Conservation (phyloP, 2,888 invertebrate genomes). For the Tridacna gigas region DNA sequence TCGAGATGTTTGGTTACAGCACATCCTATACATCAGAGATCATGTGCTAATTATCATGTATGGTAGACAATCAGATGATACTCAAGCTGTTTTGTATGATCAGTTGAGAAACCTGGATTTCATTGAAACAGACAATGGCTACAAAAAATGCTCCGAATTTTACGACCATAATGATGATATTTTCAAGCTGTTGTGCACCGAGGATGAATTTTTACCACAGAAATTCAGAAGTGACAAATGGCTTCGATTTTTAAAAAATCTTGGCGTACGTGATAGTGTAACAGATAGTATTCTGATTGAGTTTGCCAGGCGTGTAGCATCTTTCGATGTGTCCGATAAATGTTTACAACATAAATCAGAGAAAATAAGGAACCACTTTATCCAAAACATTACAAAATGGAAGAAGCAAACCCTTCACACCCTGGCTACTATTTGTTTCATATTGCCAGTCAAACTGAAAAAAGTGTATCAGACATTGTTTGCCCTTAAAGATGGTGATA, state of each 20-base stretch:
- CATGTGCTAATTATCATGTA: not conserved
- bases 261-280: slow-evolving; percentile 39
- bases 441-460: slow-evolving; percentile 38
- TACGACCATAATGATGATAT: slow-evolving; percentile 18
- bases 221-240: slow-evolving; percentile 30
- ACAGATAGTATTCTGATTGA: slow-evolving; percentile 32
- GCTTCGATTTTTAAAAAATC: slow-evolving; percentile 33
- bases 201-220: slow-evolving; percentile 37
- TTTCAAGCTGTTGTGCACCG: slow-evolving; percentile 29
- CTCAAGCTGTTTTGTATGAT: not conserved
- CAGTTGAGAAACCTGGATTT: not conserved
- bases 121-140: not conserved
- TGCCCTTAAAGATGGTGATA: slow-evolving; percentile 11
- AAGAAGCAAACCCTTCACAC: slow-evolving; percentile 8
- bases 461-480: not conserved
- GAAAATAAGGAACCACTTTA: slow-evolving; percentile 21
- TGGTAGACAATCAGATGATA: not conserved
- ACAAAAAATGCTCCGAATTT: not conserved
- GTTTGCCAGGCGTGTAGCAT: slow-evolving; percentile 42
- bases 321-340: slow-evolving; percentile 19
- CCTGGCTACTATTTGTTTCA: slow-evolving; percentile 48
- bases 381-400: not conserved
- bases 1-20: not conserved
- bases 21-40: slow-evolving; percentile 8
- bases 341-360: slow-evolving; percentile 31